Evolutionary conservation across 2,888 invertebrate genomes (phyloP).

Genomic region (Lasioglossum lativentre): DNA sequence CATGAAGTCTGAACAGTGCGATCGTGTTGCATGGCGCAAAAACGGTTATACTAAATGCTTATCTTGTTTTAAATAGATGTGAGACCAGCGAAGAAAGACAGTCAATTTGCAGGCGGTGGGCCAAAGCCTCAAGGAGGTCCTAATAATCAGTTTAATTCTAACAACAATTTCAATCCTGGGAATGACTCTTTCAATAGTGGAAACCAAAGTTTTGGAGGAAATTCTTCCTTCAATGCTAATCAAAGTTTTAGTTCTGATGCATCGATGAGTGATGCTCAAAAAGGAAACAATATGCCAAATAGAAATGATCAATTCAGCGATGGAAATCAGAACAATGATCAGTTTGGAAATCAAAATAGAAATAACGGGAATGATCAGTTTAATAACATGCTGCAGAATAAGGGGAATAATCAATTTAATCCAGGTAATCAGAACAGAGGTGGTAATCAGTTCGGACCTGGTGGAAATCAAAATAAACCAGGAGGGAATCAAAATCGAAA

Average conservation of each 20-base stretch:
- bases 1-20: too few relatives aligned
- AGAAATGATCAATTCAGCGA: slow-evolving; percentile 67
- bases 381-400: slow-evolving; percentile 61
- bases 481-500: slow-evolving; percentile 74
- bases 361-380: slow-evolving; percentile 70
- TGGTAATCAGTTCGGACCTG: slow-evolving; percentile 68
- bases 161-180: slow-evolving; percentile 69
- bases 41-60: background rate
- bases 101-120: slow-evolving; percentile 60
- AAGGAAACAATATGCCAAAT: slow-evolving; percentile 37
- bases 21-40: too few relatives aligned
- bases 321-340: slow-evolving; percentile 60
- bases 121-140: slow-evolving; percentile 77
- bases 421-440: slow-evolving; percentile 62
- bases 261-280: slow-evolving; percentile 52
- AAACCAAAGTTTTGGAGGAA: slow-evolving; percentile 75
- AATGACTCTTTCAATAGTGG: slow-evolving; percentile 76
- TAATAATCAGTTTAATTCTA: slow-evolving; percentile 69
- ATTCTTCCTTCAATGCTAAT: slow-evolving; percentile 71
- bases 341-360: slow-evolving; percentile 70
- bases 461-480: slow-evolving; percentile 67
- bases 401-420: slow-evolving; percentile 67
- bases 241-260: slow-evolving; percentile 59
- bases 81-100: slow-evolving; percentile 82
- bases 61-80: slow-evolving; percentile 75